Evolutionary conservation across 2,113 vertebrate species (phyloP).

Genomic region (Cavia aperea): DNA sequence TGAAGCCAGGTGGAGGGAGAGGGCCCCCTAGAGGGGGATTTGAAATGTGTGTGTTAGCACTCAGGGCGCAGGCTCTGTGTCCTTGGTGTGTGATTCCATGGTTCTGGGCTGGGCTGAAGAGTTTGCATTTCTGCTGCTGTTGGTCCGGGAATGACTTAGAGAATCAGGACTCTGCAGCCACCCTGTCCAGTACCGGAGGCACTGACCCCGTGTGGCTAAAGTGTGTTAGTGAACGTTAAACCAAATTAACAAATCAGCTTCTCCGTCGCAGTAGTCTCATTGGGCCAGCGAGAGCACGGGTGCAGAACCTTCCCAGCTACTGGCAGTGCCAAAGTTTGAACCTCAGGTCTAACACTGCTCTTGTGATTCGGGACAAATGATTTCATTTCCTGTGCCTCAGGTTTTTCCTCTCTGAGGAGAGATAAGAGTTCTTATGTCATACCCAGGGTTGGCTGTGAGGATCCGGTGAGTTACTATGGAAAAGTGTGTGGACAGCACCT

Average conservation of each 20-base stretch:
- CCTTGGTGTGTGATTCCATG: not conserved
- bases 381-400: not conserved
- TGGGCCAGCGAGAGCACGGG: not conserved
- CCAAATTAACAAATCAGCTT: not conserved
- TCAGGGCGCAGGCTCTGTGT: not conserved
- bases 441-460: not conserved
- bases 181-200: fast-evolving
- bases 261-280: fast-evolving
- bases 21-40: not conserved
- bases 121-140: not conserved
- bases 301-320: fast-evolving
- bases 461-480: not conserved
- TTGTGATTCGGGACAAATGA: not conserved
- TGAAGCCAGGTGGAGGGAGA: not conserved
- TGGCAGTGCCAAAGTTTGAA: not conserved
- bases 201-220: not conserved
- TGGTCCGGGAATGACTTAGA: not conserved
- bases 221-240: not conserved
- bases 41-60: not conserved
- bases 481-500: no score
- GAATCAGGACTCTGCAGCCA: not conserved
- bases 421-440: no score
- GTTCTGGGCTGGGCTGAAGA: not conserved
- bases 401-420: not conserved
- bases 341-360: not conserved